Base-by-base conservation (phyloP, 1,140 invertebrate species). In the Ptiloglossa arizonensis region DNA sequence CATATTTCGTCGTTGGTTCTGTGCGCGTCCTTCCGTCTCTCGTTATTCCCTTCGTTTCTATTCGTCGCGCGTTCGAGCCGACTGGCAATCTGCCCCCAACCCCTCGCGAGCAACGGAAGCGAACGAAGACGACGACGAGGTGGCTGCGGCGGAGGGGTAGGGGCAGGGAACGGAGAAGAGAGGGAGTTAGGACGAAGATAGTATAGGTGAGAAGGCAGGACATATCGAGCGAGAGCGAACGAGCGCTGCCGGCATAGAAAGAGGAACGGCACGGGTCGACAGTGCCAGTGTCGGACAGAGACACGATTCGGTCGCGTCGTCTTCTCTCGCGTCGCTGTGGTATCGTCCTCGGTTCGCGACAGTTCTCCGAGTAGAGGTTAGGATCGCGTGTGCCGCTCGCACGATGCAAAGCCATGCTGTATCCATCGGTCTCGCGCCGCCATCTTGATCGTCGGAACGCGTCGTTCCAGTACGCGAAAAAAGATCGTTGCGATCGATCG, bases 231-330 rank as follows among this genome's bases (percentile, higher is more conserved):
- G 85, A 74, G 66, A 56, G 29, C 75, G 64, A 32, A 54, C n/a
- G 46, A 62, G 22, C 46, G 64, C 77, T 74, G 67, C 22, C 73
- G 67, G 78, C 64, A 66, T 73, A 79, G 79, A 81, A 75, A 85
- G 82, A 83, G 74, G 62, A 87, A 82, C 70, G 79, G n/a, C 32
- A 57, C 72, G 44, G 24, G 38, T 72, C 69, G 78, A 60, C 74
- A 60, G 79, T 66, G 82, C 68, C 87, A 87, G 87, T 87, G 73
- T 77, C 76, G 78, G 48, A 79, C 68, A 80, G 73, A 82, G 84
- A 85, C 79, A 86, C 80, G 82, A 60, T 66, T 71, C 78, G 87
- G n/a, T 54, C 82, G 82, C 64, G 76, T 85, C 78, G 80, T 72
- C 35, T 79, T 35, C 22, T 71, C 54, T 64, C 32, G n/a, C 17